Percentiles rank a stretch among this genome's conserved stretches.
These are phyloP conservation scores for Elaeidobius kamerunicus DNA, from an alignment of 2,888 invertebrate genomes.

Conservation along the genomic window DNA sequence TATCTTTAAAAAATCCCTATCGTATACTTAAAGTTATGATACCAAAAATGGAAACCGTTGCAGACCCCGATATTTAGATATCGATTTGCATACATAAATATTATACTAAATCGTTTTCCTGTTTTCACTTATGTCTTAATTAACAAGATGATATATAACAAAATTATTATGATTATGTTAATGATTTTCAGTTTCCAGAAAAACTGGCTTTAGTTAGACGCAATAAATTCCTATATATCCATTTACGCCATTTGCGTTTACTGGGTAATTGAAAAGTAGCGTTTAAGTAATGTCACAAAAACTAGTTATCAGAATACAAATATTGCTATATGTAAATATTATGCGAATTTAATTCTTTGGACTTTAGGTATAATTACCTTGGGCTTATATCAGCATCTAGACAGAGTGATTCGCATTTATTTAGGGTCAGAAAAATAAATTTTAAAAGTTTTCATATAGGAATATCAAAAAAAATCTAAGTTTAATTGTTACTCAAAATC, in stretches of 20 bases:
- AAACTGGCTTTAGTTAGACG: constrained; percentile 5
- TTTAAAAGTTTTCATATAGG: too few relatives aligned
- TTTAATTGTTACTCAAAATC: too few relatives aligned
- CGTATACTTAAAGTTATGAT: not conserved
- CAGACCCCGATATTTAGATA: constrained; percentile 1
- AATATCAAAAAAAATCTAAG: too few relatives aligned
- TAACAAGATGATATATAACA: constrained; percentile 17
- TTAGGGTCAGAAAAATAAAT: too few relatives aligned
- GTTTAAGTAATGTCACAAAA: not conserved
- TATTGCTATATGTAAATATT: not conserved
- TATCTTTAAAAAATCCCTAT: too few relatives aligned
- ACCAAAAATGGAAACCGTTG: not conserved
- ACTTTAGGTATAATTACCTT: too few relatives aligned
- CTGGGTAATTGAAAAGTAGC: not conserved
- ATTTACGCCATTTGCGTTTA: not conserved
- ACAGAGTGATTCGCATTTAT: too few relatives aligned
- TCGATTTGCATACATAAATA: constrained; percentile 7
- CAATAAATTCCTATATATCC: not conserved
- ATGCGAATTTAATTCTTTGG: not conserved
- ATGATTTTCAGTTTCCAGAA: constrained; percentile 11
- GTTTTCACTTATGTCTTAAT: constrained; percentile 22
- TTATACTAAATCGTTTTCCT: constrained; percentile 12
- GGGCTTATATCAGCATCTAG: not conserved
- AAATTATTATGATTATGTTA: constrained; percentile 18
- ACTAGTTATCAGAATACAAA: not conserved